Base-by-base conservation (phyloP, 2,113 vertebrate species). In the Mystacornis crossleyi region DNA sequence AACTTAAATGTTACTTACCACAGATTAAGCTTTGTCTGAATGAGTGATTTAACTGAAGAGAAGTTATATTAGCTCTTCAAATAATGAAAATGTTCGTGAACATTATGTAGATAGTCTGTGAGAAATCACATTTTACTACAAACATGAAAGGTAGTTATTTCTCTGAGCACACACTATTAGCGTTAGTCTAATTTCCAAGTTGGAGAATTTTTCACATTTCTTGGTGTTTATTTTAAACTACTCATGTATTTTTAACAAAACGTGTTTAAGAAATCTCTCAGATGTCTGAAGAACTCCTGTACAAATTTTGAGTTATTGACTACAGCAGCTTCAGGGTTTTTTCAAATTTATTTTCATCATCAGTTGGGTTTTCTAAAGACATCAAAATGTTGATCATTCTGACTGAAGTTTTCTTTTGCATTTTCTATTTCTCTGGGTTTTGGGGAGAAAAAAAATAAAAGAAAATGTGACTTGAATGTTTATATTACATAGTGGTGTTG, bases 181-280 rank as follows among this genome's bases (percentile, higher is more conserved):
- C 21, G 18, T 57, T 85, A 53, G 29, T 47, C 34, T 82, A 51
- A 82, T 93, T 93, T 81, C 36, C 34, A 67, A 77, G 40, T 65
- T 7, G 40, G 31, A 90, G 21, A n/a, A 65, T 81, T 95, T 93
- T 88, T 90, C 70, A 70, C 23, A 67, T 81, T 81, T 81, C 55
- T 58, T 80, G 24, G 29, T 60, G 23, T 73, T 86, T 93, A 20
- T 89, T 93, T 94, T 83, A 85, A 95, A 73, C 15, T 54, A 23
- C 25, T 94, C 40, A 81, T 94, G 69, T 65, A 91, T 96, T 95
- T 97, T 97, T 95, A 95, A 96, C 28, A 80, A 90, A 93, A 60
- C 4, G 21, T 88, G 12, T 61, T 95, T 45, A 93, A 81, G 66
- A 89, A 96, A 75, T 95, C 95, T 80, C 70, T 97, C 81, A 89